These are phyloP conservation scores for Hydrochoerus hydrochaeris DNA, from an alignment of 2,113 vertebrate genomes.

Conservation along the genomic window DNA sequence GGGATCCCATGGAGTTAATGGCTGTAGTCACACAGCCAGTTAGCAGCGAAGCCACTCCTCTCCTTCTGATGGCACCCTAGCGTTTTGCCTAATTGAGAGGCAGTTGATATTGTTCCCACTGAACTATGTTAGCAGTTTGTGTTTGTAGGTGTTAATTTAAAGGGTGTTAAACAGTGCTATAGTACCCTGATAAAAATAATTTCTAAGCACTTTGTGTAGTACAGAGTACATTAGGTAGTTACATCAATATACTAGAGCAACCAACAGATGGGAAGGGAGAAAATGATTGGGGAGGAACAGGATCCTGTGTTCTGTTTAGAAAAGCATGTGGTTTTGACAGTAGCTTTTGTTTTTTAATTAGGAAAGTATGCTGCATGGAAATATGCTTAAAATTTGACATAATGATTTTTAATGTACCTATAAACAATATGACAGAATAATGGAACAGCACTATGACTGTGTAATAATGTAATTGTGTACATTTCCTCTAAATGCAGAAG, in stretches of 20 bases:
- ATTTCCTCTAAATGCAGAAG: neutral
- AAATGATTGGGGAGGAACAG: neutral
- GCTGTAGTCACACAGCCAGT: neutral
- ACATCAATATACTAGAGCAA: neutral
- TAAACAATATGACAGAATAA: slow-evolving; percentile 31
- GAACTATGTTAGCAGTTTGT: slow-evolving; percentile 67
- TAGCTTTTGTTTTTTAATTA: slow-evolving; percentile 28
- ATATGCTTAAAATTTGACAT: slow-evolving; percentile 43
- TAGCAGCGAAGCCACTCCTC: neutral
- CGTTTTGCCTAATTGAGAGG: slow-evolving; percentile 27
- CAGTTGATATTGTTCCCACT: slow-evolving; percentile 41
- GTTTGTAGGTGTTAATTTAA: slow-evolving; percentile 63
- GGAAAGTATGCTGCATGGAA: slow-evolving; percentile 1
- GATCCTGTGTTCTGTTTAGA: neutral
- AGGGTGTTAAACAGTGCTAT: slow-evolving; percentile 49
- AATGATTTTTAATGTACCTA: slow-evolving; percentile 20
- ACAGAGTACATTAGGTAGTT: slow-evolving; percentile 18
- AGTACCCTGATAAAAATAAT: slow-evolving; percentile 16
- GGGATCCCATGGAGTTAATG: neutral
- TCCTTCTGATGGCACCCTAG: neutral
- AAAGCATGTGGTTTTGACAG: neutral
- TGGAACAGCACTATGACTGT: neutral
- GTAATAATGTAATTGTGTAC: slow-evolving; percentile 35
- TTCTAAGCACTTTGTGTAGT: slow-evolving; percentile 8
- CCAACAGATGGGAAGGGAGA: neutral